These are phyloP conservation scores for Tachypleus tridentatus DNA, from an alignment of 1,140 invertebrate species.

Conservation along the genomic window DNA sequence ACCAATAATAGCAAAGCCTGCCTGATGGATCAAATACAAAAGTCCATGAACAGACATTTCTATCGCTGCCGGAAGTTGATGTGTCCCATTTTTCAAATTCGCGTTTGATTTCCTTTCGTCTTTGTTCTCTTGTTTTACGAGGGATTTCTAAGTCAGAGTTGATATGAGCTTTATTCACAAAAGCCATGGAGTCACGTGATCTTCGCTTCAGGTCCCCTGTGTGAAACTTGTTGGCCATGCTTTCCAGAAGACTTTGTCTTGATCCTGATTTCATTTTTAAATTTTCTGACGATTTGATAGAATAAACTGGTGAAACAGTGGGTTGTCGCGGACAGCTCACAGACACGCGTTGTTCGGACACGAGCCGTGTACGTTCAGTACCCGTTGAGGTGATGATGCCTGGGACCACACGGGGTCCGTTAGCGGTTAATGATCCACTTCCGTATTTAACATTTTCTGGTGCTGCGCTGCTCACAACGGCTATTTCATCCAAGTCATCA, in stretches of 20 bases:
- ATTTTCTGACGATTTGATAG: slow-evolving; percentile 23
- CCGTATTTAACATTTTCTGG: slow-evolving; percentile 47
- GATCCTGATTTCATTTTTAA: slow-evolving; percentile 40
- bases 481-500: slow-evolving; percentile 61
- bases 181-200: slow-evolving; percentile 28
- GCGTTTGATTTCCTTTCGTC: slow-evolving; percentile 49
- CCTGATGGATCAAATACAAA: slow-evolving; percentile 57
- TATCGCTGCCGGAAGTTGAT: slow-evolving; percentile 26
- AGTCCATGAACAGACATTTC: slow-evolving; percentile 58
- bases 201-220: slow-evolving; percentile 29
- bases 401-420: slow-evolving; percentile 51
- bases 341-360: slow-evolving; percentile 31
- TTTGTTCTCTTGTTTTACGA: slow-evolving; percentile 22
- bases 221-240: slow-evolving; percentile 52
- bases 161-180: slow-evolving; percentile 30
- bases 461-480: slow-evolving; percentile 47
- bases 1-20: slow-evolving; percentile 88
- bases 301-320: slow-evolving; percentile 29
- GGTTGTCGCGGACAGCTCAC: slow-evolving; percentile 24
- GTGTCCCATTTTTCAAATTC: slow-evolving; percentile 44
- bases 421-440: slow-evolving; percentile 40
- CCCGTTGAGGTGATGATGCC: slow-evolving; percentile 43
- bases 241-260: slow-evolving; percentile 47
- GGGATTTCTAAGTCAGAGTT: slow-evolving; percentile 25
- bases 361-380: slow-evolving; percentile 29